These are phyloP conservation scores for Rhingia campestris DNA, from an alignment of 2,888 invertebrate genomes.

Conservation along the genomic window DNA sequence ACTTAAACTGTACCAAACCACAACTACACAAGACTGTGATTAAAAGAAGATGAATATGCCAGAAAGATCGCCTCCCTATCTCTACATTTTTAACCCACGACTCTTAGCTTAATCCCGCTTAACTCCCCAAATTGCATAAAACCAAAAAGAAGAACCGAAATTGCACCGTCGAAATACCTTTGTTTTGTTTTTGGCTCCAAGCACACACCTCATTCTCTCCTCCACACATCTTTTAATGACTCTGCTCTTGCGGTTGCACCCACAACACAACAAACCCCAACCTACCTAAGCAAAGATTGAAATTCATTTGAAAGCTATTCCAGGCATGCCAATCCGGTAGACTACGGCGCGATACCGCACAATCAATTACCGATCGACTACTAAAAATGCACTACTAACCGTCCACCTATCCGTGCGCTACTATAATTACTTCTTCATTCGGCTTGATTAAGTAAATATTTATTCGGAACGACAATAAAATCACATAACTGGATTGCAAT, in stretches of 20 bases:
- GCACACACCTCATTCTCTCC: conserved; percentile 55
- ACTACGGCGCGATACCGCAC: conserved; percentile 25
- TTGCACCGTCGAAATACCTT: conserved; percentile 35
- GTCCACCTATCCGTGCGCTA: not conserved
- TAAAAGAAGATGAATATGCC: conserved; percentile 64
- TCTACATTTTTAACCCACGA: conserved; percentile 58
- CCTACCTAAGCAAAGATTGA: conserved; percentile 54
- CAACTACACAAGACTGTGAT: conserved; percentile 22
- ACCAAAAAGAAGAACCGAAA: not conserved
- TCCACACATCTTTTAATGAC: conserved; percentile 25
- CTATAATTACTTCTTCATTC: conserved; percentile 51
- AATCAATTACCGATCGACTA: conserved; percentile 45
- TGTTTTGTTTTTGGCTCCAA: conserved; percentile 9
- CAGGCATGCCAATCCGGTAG: conserved; percentile 51
- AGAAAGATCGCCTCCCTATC: conserved; percentile 1
- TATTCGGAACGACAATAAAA: conserved; percentile 55
- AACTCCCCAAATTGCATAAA: conserved; percentile 67
- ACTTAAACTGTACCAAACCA: conserved; percentile 47
- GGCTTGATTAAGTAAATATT: conserved; percentile 48
- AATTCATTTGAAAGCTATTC: conserved; percentile 68
- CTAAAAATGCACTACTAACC: conserved; percentile 11
- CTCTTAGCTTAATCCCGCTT: conserved; percentile 55
- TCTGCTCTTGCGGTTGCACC: conserved; percentile 59
- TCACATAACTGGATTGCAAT: conserved; percentile 64
- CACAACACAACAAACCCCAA: conserved; percentile 42